Percentiles rank a stretch among this genome's conserved stretches.
phyloP scores from a whole-genome alignment of 2,113 vertebrate genomes.

The Amphilophus citrinellus region DNA sequence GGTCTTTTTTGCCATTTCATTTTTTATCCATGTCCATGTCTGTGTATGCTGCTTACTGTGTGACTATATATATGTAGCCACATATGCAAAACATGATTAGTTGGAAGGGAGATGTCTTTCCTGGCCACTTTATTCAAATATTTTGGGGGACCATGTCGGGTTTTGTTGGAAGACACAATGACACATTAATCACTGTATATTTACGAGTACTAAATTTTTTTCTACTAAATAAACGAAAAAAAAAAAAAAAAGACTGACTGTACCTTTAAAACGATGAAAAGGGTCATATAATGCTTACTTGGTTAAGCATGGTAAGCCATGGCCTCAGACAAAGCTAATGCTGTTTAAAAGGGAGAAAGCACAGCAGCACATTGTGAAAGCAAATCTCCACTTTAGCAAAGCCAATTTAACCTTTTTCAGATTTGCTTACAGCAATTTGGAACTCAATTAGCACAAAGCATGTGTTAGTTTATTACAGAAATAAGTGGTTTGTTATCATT shows the following conservation, averaged over 20 bases:
- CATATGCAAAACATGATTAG: no score
- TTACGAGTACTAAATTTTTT: no score
- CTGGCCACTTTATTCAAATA: no score
- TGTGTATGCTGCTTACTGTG: no score
- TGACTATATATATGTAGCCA: no score
- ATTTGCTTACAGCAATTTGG: slow-evolving; percentile 51
- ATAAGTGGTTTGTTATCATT: slow-evolving; percentile 58
- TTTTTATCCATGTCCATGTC: neutral
- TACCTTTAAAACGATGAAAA: neutral
- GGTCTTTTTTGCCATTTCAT: neutral
- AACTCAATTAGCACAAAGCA: slow-evolving; percentile 59
- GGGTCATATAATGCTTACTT: neutral
- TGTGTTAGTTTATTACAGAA: slow-evolving; percentile 62
- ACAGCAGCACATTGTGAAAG: neutral
- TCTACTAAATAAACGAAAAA: no score
- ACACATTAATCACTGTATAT: no score
- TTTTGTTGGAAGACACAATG: no score
- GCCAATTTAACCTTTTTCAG: slow-evolving; percentile 58
- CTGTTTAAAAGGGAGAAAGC: neutral
- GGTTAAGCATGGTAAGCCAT: neutral
- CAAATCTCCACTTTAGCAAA: slow-evolving; percentile 20
- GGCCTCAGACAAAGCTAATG: neutral
- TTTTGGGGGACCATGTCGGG: no score
- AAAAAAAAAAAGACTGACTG: no score
- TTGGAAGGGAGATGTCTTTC: no score